Evolutionary conservation across 2,113 vertebrate species (phyloP).

Genomic region (Formicarius rufipectus): DNA sequence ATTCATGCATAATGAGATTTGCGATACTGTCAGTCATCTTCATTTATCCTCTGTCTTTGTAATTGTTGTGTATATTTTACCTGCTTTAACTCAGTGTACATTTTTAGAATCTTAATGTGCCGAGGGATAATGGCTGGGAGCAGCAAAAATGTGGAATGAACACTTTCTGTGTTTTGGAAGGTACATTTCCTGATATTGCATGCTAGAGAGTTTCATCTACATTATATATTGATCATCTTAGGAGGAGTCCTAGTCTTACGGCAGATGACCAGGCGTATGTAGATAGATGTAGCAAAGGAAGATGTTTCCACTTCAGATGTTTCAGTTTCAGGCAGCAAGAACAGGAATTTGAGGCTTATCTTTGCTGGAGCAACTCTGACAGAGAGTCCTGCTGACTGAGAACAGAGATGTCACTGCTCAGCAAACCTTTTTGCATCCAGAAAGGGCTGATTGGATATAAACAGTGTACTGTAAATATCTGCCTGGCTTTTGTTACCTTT

Average conservation of each 20-base stretch:
- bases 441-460: background rate
- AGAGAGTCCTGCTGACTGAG: background rate
- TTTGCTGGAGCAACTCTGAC: background rate
- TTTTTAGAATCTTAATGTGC: conserved; percentile 20
- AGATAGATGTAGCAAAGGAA: background rate
- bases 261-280: background rate
- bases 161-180: background rate
- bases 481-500: background rate
- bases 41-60: conserved; percentile 15
- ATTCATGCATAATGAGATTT: conserved; percentile 1
- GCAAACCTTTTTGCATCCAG: background rate
- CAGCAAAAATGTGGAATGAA: background rate
- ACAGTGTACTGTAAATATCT: background rate
- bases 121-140: background rate
- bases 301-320: background rate
- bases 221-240: background rate
- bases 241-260: background rate
- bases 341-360: background rate
- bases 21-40: conserved; percentile 23
- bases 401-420: background rate
- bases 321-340: background rate
- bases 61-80: conserved; percentile 16
- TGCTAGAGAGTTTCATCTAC: background rate
- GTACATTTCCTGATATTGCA: background rate
- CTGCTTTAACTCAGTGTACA: background rate